phyloP scores from a whole-genome alignment of 2,797 vertebrate genomes.

The Tolypeutes matacus region DNA sequence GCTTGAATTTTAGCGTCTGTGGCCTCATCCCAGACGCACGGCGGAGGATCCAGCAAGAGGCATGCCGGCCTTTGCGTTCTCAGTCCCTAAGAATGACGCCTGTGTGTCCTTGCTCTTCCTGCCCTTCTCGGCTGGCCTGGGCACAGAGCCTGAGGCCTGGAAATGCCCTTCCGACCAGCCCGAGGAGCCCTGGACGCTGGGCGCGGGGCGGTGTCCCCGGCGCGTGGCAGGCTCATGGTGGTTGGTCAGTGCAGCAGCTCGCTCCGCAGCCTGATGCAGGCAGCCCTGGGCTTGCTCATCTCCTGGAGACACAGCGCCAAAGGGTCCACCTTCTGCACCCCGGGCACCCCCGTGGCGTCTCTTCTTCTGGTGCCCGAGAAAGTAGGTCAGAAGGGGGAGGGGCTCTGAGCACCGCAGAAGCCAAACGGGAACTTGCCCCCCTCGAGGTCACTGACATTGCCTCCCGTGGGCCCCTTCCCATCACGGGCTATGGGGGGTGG shows the following conservation, averaged over 20 bases:
- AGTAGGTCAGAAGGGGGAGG: background rate
- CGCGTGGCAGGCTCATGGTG: no score
- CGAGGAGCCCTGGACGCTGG: no score
- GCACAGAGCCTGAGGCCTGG: no score
- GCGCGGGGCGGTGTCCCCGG: no score
- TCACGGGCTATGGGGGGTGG: background rate
- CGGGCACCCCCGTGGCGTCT: background rate
- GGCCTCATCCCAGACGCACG: background rate
- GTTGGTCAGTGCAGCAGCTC: no score
- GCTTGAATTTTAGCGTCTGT: background rate
- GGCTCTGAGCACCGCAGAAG: background rate
- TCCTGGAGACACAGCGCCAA: background rate
- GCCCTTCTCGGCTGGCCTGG: no score
- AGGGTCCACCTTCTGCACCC: no score
- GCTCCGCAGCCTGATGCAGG: background rate
- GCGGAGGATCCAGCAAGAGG: background rate
- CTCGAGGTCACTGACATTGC: rapidly evolving
- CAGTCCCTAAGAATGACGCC: background rate
- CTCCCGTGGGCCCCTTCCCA: background rate
- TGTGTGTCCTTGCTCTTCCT: no score
- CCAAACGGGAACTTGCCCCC: rapidly evolving
- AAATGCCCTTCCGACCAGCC: no score
- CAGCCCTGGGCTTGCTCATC: conserved; percentile 13
- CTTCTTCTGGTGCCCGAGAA: conserved; percentile 24
- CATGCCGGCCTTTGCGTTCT: background rate